A percentile compares a stretch with the other conserved stretches of the same genome.
These are phyloP conservation scores for Autographa pulchrina DNA, from an alignment of 2,888 invertebrate species.

Conservation along the genomic window DNA sequence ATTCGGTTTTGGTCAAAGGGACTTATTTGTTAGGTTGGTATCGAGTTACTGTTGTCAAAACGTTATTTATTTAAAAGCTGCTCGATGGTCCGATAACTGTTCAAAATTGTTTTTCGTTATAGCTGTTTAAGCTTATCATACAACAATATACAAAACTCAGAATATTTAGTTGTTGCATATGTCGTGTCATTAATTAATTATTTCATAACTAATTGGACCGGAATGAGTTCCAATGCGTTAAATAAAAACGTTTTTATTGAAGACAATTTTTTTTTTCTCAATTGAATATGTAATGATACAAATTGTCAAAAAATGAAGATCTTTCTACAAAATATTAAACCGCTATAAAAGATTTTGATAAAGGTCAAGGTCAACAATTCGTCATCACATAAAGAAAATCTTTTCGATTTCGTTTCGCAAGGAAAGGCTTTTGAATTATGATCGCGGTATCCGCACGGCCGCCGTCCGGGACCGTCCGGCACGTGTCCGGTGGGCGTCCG, in stretches of 20 bases:
- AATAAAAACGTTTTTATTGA: too few species aligned
- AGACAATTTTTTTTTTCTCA: too few species aligned
- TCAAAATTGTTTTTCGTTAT: neutral
- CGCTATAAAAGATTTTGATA: slow-evolving; percentile 14
- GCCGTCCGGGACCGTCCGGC: slow-evolving; percentile 41
- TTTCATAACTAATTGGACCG: too few species aligned
- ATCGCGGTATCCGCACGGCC: slow-evolving; percentile 35
- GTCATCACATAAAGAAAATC: slow-evolving; percentile 38
- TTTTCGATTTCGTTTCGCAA: slow-evolving; percentile 55
- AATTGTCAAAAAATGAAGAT: too few species aligned
- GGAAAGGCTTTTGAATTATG: slow-evolving; percentile 53
- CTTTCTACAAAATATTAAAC: neutral
- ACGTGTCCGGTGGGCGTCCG: slow-evolving; percentile 35
- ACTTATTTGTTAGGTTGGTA: neutral
- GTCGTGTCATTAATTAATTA: too few species aligned
- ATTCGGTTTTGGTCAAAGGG: neutral
- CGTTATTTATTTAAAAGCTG: neutral
- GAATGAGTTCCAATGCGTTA: too few species aligned
- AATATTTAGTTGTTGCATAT: too few species aligned
- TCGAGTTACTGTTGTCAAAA: neutral
- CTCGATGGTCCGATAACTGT: neutral
- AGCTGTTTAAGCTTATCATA: too few species aligned
- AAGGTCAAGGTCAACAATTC: slow-evolving; percentile 40
- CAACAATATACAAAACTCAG: too few species aligned
- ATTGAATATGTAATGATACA: too few species aligned